These are phyloP conservation scores for Thunnus albacares DNA, from an alignment of 2,797 vertebrate species.

Conservation along the genomic window DNA sequence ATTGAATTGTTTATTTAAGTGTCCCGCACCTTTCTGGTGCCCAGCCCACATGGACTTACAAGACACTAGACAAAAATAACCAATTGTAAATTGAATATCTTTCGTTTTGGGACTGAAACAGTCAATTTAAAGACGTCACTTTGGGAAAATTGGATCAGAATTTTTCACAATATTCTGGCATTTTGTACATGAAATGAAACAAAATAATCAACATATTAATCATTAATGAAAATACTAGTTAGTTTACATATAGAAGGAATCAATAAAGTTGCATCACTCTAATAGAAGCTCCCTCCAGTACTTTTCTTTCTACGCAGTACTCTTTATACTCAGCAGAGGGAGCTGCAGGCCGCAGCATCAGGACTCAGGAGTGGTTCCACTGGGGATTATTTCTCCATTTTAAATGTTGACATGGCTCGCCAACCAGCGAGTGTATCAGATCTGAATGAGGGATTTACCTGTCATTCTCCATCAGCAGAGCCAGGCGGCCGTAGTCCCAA, in stretches of 20 bases:
- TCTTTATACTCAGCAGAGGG: slow-evolving; percentile 74
- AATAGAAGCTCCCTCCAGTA: neutral
- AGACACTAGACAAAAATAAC: too few species aligned
- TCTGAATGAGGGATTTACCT: slow-evolving; percentile 78
- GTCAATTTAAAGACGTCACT: neutral
- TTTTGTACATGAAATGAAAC: neutral
- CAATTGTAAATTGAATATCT: neutral
- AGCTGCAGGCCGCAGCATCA: slow-evolving; percentile 55
- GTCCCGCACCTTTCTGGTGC: too few species aligned
- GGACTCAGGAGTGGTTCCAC: slow-evolving; percentile 12
- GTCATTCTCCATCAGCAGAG: slow-evolving; percentile 96
- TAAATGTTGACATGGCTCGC: slow-evolving; percentile 50
- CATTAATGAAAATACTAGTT: neutral
- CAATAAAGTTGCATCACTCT: neutral
- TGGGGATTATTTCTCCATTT: slow-evolving; percentile 55
- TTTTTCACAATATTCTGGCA: neutral
- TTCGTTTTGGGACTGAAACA: neutral
- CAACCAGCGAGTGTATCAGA: neutral
- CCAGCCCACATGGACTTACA: too few species aligned
- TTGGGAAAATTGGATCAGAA: neutral
- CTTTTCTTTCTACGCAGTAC: slow-evolving; percentile 17
- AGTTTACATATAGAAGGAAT: neutral
- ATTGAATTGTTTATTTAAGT: too few species aligned
- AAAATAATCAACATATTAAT: neutral
- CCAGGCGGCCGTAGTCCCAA: slow-evolving; percentile 97